Conservation (phyloP, 2,797 vertebrate species). For the Etheostoma nigrum region DNA sequence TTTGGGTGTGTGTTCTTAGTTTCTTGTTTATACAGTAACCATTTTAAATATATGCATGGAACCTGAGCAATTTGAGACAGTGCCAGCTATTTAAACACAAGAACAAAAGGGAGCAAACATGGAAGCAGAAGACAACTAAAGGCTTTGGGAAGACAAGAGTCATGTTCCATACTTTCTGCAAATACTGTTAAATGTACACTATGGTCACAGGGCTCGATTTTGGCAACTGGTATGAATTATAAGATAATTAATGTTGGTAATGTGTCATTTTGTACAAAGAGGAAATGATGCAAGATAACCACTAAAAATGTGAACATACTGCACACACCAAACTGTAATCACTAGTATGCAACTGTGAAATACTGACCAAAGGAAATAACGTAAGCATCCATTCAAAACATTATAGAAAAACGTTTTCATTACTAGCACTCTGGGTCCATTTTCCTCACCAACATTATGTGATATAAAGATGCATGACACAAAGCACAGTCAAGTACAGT, state of each 20-base stretch:
- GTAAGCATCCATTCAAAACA: neutral
- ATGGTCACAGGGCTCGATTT: neutral
- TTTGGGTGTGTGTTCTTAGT: constrained; percentile 28
- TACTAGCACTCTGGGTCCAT: neutral
- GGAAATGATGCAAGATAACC: neutral
- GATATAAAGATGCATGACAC: neutral
- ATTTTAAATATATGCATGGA: constrained; percentile 38
- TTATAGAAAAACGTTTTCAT: neutral
- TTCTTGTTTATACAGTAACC: constrained; percentile 55
- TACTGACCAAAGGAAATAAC: neutral
- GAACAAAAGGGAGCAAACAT: constrained; percentile 35
- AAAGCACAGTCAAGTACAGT: neutral
- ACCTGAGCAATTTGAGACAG: neutral
- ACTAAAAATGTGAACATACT: neutral
- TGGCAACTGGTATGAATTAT: neutral
- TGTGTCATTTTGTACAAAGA: neutral
- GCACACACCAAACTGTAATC: neutral
- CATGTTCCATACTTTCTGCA: neutral
- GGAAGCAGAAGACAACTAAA: constrained; percentile 21
- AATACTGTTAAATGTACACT: neutral
- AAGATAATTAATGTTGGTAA: neutral
- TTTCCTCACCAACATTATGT: neutral
- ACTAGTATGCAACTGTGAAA: neutral
- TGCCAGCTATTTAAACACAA: constrained; percentile 28
- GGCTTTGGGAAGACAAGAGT: neutral